Conservation (phyloP, 2,888 invertebrate species). For the Colletes collaris region DNA sequence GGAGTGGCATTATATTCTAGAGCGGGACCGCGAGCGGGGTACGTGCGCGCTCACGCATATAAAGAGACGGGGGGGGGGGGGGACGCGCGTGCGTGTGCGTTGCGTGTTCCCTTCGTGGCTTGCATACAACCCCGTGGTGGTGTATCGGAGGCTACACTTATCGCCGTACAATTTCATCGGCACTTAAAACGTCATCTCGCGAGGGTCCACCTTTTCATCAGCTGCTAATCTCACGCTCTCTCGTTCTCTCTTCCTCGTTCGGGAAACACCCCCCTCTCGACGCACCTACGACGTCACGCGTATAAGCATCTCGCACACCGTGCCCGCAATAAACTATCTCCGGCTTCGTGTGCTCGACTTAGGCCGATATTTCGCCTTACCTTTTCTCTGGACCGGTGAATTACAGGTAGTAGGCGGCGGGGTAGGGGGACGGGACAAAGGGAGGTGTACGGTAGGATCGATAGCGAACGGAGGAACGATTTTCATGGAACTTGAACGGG, state of each 20-base stretch:
- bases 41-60: not conserved
- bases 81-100: slow-evolving; percentile 29
- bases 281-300: slow-evolving; percentile 33
- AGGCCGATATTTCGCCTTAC: slow-evolving; percentile 44
- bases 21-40: slow-evolving; percentile 28
- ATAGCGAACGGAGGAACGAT: not conserved
- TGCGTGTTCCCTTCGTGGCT: slow-evolving; percentile 27
- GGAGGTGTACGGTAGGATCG: slow-evolving; percentile 8
- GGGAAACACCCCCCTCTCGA: slow-evolving; percentile 16
- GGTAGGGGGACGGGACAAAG: not conserved
- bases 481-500: too few species aligned
- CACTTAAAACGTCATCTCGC: slow-evolving; percentile 79
- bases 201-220: slow-evolving; percentile 78
- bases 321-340: slow-evolving; percentile 58
- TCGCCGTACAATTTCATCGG: slow-evolving; percentile 77
- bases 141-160: slow-evolving; percentile 66
- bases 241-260: slow-evolving; percentile 51
- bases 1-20: slow-evolving; percentile 66
- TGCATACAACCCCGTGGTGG: slow-evolving; percentile 42
- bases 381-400: slow-evolving; percentile 27
- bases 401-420: slow-evolving; percentile 27
- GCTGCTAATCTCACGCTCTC: slow-evolving; percentile 74
- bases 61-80: not conserved
- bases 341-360: slow-evolving; percentile 45
- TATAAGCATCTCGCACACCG: slow-evolving; percentile 35